phyloP scores from a whole-genome alignment of 2,797 vertebrate genomes.

The Furcifer pardalis region DNA sequence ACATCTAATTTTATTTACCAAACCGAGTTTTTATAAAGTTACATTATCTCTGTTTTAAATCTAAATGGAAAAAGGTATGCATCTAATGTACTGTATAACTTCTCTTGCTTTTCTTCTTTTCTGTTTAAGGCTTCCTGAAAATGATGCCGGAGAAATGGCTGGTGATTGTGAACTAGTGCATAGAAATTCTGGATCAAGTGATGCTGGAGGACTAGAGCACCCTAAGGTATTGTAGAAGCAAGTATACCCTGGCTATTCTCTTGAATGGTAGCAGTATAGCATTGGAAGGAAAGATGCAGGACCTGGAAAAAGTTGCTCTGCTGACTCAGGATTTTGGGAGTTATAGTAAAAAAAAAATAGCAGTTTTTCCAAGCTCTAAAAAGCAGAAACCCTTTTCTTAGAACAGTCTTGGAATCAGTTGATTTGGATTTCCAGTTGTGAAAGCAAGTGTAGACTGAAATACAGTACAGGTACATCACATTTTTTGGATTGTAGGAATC shows the following conservation, averaged over 20 bases:
- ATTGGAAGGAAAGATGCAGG: not conserved
- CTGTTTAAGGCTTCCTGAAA: constrained; percentile 46
- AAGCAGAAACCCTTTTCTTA: not conserved
- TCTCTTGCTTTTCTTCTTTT: not conserved
- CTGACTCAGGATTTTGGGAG: no score
- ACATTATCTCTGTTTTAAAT: not conserved
- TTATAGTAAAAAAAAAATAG: no score
- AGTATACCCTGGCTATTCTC: not conserved
- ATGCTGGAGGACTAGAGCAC: constrained; percentile 20
- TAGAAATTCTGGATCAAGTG: constrained; percentile 9
- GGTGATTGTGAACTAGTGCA: constrained; percentile 30
- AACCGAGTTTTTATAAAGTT: no score
- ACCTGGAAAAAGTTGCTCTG: no score
- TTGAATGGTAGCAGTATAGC: not conserved
- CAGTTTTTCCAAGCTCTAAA: not conserved
- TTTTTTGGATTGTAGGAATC: not conserved
- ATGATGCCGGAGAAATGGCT: constrained; percentile 41
- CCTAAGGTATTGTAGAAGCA: constrained; percentile 36
- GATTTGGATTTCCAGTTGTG: not conserved
- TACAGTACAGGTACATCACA: no score
- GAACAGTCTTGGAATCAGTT: not conserved
- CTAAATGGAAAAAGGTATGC: not conserved
- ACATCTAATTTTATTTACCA: no score
- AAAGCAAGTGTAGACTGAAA: not conserved
- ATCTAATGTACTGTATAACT: not conserved